phyloP scores from a whole-genome alignment of 2,888 invertebrate genomes.

The Plagodis pulveraria region DNA sequence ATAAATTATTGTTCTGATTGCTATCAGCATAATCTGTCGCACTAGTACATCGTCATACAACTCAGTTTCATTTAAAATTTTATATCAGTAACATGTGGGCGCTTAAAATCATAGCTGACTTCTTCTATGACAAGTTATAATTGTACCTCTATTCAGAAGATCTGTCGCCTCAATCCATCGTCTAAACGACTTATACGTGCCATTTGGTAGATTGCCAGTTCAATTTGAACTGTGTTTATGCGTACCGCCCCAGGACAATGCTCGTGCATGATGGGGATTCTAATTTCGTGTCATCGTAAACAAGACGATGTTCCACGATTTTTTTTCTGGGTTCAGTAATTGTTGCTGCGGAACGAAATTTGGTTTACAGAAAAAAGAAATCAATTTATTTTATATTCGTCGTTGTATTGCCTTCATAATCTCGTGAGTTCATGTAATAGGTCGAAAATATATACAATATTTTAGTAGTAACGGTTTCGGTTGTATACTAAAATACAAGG shows the following conservation, averaged over 20 bases:
- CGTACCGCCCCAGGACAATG: conserved; percentile 60
- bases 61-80: too few relatives aligned
- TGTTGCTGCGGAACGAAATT: conserved; percentile 1
- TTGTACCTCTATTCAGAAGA: conserved; percentile 27
- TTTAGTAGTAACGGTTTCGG: too few relatives aligned
- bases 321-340: conserved; percentile 31
- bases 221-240: conserved; percentile 63
- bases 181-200: conserved; percentile 20
- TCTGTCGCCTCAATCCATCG: conserved; percentile 53
- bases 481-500: too few relatives aligned
- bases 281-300: conserved; percentile 69
- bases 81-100: too few relatives aligned
- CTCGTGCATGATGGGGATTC: conserved; percentile 60
- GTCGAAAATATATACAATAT: too few relatives aligned
- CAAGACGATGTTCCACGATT: conserved; percentile 28
- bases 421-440: too few relatives aligned
- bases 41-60: too few relatives aligned
- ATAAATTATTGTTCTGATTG: too few relatives aligned
- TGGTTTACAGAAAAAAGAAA: not conserved
- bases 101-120: not conserved
- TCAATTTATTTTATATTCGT: too few relatives aligned
- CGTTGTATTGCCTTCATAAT: too few relatives aligned
- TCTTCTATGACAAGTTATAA: conserved; percentile 18
- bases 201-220: conserved; percentile 57
- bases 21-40: too few relatives aligned